Conservation (phyloP, 2,797 vertebrate genomes). For the Sebastolobus alascanus region DNA sequence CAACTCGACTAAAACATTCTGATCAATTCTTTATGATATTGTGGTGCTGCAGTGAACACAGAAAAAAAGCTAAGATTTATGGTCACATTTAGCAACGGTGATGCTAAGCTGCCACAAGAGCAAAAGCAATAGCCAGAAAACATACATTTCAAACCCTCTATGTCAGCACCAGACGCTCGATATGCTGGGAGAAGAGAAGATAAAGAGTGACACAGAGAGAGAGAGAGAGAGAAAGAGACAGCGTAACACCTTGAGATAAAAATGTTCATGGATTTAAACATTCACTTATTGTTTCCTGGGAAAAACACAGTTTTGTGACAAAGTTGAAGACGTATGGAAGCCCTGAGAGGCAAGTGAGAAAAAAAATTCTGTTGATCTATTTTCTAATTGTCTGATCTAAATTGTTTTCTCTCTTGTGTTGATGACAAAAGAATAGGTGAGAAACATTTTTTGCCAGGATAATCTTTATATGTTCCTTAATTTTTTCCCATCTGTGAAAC, state of each 20-base stretch:
- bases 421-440: not conserved
- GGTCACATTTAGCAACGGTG: slow-evolving; percentile 41
- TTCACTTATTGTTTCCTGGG: slow-evolving; percentile 3
- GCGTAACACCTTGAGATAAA: slow-evolving; percentile 44
- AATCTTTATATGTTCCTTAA: not conserved
- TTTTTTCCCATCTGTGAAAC: no score
- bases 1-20: slow-evolving; percentile 13
- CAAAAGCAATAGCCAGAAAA: slow-evolving; percentile 74
- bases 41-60: slow-evolving; percentile 74
- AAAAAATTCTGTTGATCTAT: no score
- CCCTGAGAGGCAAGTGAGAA: not conserved
- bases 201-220: slow-evolving; percentile 47
- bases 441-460: not conserved
- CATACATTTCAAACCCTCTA: slow-evolving; percentile 89
- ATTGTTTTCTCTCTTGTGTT: not conserved
- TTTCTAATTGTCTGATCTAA: not conserved
- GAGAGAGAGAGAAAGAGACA: slow-evolving; percentile 45
- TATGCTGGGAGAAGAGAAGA: slow-evolving; percentile 79
- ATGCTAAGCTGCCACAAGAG: slow-evolving; percentile 71
- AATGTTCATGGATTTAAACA: slow-evolving; percentile 13
- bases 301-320: not conserved
- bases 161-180: slow-evolving; percentile 80
- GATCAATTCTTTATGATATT: slow-evolving; percentile 14
- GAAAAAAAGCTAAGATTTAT: slow-evolving; percentile 36
- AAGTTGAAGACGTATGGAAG: not conserved